Evolutionary conservation across 2,888 invertebrate species (phyloP), one percentile per base, ranked within the genome.

Genomic region (Bombylius major): DNA sequence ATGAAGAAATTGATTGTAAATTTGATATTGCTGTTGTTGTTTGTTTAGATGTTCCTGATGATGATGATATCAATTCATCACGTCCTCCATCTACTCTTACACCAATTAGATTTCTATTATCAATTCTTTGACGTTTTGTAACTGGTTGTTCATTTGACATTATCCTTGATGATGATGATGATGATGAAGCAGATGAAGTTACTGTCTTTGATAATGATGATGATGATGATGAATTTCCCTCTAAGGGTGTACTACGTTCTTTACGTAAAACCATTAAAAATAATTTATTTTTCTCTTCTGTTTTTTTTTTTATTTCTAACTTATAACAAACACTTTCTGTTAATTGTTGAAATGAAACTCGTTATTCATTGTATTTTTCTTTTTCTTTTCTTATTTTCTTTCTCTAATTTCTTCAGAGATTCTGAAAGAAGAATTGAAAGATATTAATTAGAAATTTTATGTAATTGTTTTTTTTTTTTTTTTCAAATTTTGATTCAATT

Each of bases 101-200:
- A 2, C 23, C 23, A 23, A 23, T 23, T 23, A 23, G 50, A 55
- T 59, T 33, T 51, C 58, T 61, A 49, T 61, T 69, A 58, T 84
- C 82, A 63, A 87, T 83, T 67, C 87, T 82, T 70, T 86, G 83
- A 70, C 89, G 85, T 77, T 90, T 90, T 71, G 87, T 89, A 65
- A 86, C 84, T 63, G 90, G 90, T 76, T 89, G 89, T 75, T 88
- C 86, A 64, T 82, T 83, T 69, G 81, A 83, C 85, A 86, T 86
- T 54, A 47, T 60, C 49, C 50, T 54, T 47, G 62, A 61, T 8
- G 11, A 4, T 42, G 39, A 42, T 42, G 39, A 11, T 42, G 11
- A 42, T 11, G 39, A 42, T 7, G 39, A 42, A 11, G 23, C 36
- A 9, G 36, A 6, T 42, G 39, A 42, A 23, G 12, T 42, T 7